These are phyloP conservation scores for Pherbina coryleti DNA, from an alignment of 2,888 invertebrate species.

Conservation along the genomic window DNA sequence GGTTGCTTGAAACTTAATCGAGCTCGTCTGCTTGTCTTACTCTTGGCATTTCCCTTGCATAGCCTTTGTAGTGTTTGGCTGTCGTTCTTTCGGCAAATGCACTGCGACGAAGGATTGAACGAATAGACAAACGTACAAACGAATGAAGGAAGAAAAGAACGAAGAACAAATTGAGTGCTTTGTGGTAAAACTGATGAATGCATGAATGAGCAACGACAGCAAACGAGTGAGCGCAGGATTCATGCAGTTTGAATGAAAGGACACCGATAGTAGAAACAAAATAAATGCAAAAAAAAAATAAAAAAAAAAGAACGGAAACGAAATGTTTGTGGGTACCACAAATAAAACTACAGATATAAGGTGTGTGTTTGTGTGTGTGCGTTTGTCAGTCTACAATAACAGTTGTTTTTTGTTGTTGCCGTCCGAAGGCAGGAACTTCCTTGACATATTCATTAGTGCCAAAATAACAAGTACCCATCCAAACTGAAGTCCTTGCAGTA, in stretches of 20 bases:
- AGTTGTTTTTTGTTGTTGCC: neutral
- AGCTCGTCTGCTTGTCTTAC: neutral
- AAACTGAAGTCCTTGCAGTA: neutral
- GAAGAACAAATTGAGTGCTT: constrained; percentile 50
- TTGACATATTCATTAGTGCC: constrained; percentile 67
- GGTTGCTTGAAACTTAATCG: neutral
- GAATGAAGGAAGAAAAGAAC: constrained; percentile 9
- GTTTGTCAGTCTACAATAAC: neutral
- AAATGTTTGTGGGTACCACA: constrained; percentile 35
- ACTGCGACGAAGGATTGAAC: neutral
- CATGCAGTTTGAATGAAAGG: neutral
- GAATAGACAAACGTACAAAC: neutral
- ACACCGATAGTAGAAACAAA: constrained; percentile 22
- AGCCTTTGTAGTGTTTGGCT: neutral
- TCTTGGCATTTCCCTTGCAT: neutral
- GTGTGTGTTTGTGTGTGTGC: neutral
- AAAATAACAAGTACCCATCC: constrained; percentile 55
- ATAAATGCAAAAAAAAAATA: constrained; percentile 42
- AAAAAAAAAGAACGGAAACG: constrained; percentile 57
- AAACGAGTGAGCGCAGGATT: constrained; percentile 14
- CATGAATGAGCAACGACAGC: constrained; percentile 44
- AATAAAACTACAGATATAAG: constrained; percentile 31
- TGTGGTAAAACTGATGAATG: constrained; percentile 50
- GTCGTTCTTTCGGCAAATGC: constrained; percentile 17
- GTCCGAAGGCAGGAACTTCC: constrained; percentile 62